Evolutionary conservation across 2,113 vertebrate genomes (phyloP).

Genomic region (Ariopsis seemanni): DNA sequence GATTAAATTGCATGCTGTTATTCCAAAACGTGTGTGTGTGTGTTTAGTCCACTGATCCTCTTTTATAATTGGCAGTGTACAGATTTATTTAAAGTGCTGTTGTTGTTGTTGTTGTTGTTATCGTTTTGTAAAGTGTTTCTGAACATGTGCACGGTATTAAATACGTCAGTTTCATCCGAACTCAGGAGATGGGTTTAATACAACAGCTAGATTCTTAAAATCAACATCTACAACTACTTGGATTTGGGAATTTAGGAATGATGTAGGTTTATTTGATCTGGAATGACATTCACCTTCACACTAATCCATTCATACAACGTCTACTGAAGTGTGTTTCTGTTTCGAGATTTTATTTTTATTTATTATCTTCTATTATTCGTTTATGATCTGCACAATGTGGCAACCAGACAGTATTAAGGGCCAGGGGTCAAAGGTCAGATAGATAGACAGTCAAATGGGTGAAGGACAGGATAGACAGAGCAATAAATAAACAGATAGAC

Average conservation of each 20-base stretch:
- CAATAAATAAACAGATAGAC: not conserved
- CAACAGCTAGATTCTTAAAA: not conserved
- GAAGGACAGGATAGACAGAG: not conserved
- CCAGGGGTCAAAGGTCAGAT: not conserved
- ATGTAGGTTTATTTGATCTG: not conserved
- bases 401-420: not conserved
- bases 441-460: not conserved
- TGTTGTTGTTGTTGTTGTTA: not conserved
- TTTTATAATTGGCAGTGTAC: not conserved
- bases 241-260: not conserved
- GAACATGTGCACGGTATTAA: not conserved
- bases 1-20: not conserved
- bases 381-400: not conserved
- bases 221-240: not conserved
- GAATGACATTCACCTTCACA: not conserved
- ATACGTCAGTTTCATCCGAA: not conserved
- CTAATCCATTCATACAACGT: not conserved
- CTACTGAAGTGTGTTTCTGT: not conserved
- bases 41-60: not conserved
- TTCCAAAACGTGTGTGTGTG: not conserved
- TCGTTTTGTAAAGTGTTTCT: not conserved
- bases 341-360: not conserved
- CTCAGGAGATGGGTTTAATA: not conserved
- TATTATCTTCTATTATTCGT: not conserved
- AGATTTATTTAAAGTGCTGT: conserved; percentile 1